Conservation (phyloP, 2,888 invertebrate genomes). For the Phortica magna region DNA sequence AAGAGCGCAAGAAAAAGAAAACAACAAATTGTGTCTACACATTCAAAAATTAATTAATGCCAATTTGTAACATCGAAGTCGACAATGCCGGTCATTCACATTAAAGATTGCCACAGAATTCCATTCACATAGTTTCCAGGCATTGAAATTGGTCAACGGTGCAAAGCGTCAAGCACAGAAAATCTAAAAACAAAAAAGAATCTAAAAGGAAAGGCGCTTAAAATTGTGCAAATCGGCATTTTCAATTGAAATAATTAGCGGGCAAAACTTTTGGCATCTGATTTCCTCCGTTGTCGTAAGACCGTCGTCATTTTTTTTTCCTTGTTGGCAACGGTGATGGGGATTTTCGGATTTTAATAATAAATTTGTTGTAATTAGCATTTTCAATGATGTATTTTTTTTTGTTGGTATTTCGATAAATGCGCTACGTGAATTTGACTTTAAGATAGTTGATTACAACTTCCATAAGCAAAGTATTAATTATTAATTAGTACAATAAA, state of each 20-base stretch:
- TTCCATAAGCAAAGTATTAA: too few species aligned
- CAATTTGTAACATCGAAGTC: constrained; percentile 29
- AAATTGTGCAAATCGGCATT: constrained; percentile 8
- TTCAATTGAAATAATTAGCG: constrained; percentile 23
- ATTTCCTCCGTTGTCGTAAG: background rate
- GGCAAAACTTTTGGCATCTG: background rate
- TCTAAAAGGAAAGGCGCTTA: background rate
- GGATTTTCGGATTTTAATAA: constrained; percentile 22
- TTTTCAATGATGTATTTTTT: background rate
- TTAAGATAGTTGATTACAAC: background rate
- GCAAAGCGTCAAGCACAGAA: background rate
- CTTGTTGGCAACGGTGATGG: background rate
- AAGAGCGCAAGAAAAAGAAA: too few species aligned
- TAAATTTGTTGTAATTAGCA: constrained; percentile 29
- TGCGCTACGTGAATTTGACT: background rate
- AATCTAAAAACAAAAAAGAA: background rate
- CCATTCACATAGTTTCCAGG: background rate
- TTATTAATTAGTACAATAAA: too few species aligned
- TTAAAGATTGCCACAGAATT: background rate
- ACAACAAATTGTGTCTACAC: constrained; percentile 23
- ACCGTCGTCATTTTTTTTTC: background rate
- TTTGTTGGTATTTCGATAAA: background rate
- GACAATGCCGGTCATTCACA: background rate
- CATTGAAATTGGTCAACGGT: background rate
- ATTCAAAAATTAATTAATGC: constrained; percentile 30